These are phyloP conservation scores for Lethenteron reissneri DNA, from an alignment of 2,113 vertebrate genomes.

Conservation along the genomic window DNA sequence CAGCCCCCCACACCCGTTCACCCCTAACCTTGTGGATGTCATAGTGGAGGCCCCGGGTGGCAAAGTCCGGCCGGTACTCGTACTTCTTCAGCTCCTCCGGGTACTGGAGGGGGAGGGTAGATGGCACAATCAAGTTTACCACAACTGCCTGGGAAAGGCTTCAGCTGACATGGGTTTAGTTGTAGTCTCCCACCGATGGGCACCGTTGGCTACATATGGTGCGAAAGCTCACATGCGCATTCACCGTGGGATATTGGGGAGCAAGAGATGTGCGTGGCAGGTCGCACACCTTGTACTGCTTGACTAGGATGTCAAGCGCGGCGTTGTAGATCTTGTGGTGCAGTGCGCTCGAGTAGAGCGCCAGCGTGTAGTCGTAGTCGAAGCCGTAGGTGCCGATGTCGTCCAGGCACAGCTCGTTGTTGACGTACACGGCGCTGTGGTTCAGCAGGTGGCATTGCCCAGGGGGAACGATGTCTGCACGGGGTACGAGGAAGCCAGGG, in stretches of 20 bases:
- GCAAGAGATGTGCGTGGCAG: no score
- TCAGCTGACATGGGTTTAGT: no score
- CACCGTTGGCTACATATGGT: no score
- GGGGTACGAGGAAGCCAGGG: no score
- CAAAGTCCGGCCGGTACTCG: conserved; percentile 7
- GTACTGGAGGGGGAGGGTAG: not conserved
- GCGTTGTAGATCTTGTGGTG: conserved; percentile 39
- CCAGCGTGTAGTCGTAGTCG: conserved; percentile 39
- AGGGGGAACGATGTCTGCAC: conserved; percentile 36
- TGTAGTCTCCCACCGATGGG: no score
- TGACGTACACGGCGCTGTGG: conserved; percentile 32
- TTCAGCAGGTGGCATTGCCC: conserved; percentile 41
- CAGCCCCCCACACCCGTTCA: not conserved
- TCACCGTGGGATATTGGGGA: no score
- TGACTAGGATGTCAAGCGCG: conserved; percentile 38
- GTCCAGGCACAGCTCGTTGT: conserved; percentile 39
- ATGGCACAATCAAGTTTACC: no score
- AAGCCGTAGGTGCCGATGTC: conserved; percentile 45
- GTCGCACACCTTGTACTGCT: conserved; percentile 33
- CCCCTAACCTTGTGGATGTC: conserved; percentile 4
- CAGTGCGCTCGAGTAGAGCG: conserved; percentile 32
- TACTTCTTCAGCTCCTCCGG: not conserved
- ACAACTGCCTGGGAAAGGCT: no score
- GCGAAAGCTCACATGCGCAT: no score
- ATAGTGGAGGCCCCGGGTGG: conserved; percentile 7